These are phyloP conservation scores for Drosophila hydei DNA, from an alignment of 1,140 invertebrate species.

Conservation along the genomic window DNA sequence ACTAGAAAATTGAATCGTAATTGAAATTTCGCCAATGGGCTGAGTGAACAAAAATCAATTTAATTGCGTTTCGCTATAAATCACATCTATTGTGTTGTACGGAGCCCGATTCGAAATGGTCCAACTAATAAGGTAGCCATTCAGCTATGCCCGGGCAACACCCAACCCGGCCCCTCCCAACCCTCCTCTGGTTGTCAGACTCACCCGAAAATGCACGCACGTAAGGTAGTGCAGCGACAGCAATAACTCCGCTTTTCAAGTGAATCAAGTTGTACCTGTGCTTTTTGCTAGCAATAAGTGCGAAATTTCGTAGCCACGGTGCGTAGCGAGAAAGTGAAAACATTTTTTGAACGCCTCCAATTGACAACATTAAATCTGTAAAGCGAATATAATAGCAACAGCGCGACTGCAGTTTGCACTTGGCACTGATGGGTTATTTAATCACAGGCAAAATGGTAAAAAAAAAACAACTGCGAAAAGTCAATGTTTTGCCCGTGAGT, in stretches of 20 bases:
- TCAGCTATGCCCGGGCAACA: not conserved
- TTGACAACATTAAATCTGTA: constrained; percentile 40
- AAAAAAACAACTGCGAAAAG: constrained; percentile 42
- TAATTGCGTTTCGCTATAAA: constrained; percentile 26
- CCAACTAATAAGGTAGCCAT: constrained; percentile 1
- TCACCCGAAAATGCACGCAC: constrained; percentile 60
- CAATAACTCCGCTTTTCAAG: constrained; percentile 34
- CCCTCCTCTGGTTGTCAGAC: constrained; percentile 12
- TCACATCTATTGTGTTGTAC: constrained; percentile 22
- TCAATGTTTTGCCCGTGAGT: constrained; percentile 55
- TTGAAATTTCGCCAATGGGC: constrained; percentile 66
- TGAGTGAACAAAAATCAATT: constrained; percentile 35
- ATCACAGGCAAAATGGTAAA: constrained; percentile 46
- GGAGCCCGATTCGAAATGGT: not conserved
- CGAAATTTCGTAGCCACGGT: constrained; percentile 71
- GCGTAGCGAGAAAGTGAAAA: constrained; percentile 78
- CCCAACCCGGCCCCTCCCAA: not conserved
- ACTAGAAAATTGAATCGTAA: constrained; percentile 68
- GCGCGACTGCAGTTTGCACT: constrained; percentile 39
- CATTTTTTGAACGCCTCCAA: constrained; percentile 52
- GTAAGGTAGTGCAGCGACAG: constrained; percentile 32
- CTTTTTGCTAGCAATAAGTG: constrained; percentile 48
- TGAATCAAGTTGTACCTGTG: constrained; percentile 27
- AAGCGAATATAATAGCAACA: constrained; percentile 9
- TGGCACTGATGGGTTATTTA: constrained; percentile 64